phyloP scores from a whole-genome alignment of 2,113 vertebrate species.

The Morone saxatilis region DNA sequence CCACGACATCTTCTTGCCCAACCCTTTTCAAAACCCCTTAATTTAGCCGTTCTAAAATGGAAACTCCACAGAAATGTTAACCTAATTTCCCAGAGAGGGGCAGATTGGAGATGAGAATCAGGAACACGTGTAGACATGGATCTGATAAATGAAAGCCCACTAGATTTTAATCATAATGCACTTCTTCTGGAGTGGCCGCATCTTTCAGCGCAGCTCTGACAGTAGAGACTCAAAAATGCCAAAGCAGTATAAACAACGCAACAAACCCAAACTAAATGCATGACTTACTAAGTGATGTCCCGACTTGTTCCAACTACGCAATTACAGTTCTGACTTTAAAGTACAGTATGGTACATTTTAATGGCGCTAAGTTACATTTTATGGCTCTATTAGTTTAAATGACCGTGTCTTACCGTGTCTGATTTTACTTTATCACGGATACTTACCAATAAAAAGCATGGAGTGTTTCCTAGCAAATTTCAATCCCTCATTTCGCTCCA shows the following conservation, averaged over 20 bases:
- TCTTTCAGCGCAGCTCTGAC: constrained; percentile 40
- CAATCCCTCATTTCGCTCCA: constrained; percentile 96
- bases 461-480: constrained; percentile 98
- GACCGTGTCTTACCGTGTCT: constrained; percentile 9
- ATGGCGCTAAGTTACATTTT: constrained; percentile 33
- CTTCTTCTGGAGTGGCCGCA: constrained; percentile 52
- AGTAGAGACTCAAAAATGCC: constrained; percentile 23
- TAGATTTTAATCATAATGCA: constrained; percentile 69
- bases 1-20: constrained; percentile 49
- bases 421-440: constrained; percentile 6
- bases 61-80: constrained; percentile 74
- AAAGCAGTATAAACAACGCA: constrained; percentile 44
- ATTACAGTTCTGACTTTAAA: constrained; percentile 46
- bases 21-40: constrained; percentile 56
- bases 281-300: constrained; percentile 28
- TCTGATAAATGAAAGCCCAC: constrained; percentile 54
- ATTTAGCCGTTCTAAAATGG: constrained; percentile 75
- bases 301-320: constrained; percentile 40
- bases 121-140: constrained; percentile 68
- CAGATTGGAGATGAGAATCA: constrained; percentile 67
- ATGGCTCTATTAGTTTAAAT: constrained; percentile 44
- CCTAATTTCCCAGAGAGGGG: constrained; percentile 67
- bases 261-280: constrained; percentile 47
- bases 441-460: constrained; percentile 97
- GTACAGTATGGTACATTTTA: background rate